Evolutionary conservation across 1,140 invertebrate genomes (phyloP).

Genomic region (Antheraea mylitta): DNA sequence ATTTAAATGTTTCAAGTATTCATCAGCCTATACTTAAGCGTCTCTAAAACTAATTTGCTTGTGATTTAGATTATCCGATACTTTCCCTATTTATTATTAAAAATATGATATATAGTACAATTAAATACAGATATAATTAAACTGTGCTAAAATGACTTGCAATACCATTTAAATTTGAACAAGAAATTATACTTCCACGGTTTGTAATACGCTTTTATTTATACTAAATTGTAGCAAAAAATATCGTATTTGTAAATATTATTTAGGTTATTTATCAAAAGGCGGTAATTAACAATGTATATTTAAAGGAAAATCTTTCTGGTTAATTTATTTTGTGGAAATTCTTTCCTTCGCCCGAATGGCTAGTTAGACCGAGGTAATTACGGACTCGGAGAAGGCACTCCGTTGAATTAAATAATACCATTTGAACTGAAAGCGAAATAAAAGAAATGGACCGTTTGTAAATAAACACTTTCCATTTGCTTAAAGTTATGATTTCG

Average conservation of each 20-base stretch:
- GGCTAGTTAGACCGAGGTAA: constrained; percentile 27
- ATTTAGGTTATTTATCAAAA: constrained; percentile 10
- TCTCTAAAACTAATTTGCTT: no score
- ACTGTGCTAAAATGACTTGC: no score
- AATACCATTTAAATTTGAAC: no score
- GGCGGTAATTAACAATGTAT: constrained; percentile 24
- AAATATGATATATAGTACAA: no score
- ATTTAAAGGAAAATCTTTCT: constrained; percentile 27
- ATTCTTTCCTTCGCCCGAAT: constrained; percentile 22
- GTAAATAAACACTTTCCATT: constrained; percentile 20
- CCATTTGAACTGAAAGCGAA: constrained; percentile 21
- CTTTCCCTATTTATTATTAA: no score
- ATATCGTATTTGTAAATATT: background rate
- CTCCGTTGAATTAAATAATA: constrained; percentile 25
- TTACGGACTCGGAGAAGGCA: constrained; percentile 21
- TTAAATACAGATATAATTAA: no score
- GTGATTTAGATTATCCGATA: no score
- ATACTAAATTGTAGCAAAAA: background rate
- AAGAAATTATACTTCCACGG: no score
- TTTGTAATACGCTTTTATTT: background rate
- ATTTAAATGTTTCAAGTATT: no score
- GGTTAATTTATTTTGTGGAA: constrained; percentile 25
- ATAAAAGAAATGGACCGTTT: constrained; percentile 18
- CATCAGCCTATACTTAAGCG: no score
- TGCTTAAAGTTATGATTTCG: constrained; percentile 1